Evolutionary conservation across 2,888 invertebrate species (phyloP).

Genomic region (Archips xylosteana): DNA sequence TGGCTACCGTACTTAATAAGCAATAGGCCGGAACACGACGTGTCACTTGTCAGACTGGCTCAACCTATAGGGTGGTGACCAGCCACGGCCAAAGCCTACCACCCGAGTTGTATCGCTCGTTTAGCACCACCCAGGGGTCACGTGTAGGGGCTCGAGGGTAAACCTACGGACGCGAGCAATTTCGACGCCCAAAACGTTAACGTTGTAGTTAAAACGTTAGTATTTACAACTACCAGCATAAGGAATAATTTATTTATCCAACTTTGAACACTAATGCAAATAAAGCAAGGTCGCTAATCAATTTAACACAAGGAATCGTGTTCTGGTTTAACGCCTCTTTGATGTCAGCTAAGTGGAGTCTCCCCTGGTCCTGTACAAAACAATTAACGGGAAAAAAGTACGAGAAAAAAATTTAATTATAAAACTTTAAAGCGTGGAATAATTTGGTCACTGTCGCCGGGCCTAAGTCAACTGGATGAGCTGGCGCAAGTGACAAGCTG

Average conservation of each 20-base stretch:
- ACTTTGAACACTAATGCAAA: not conserved
- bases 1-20: no score
- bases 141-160: no score
- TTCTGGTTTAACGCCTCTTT: not conserved
- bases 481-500: not conserved
- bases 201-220: no score
- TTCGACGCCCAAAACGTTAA: no score
- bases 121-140: no score
- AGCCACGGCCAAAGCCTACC: no score
- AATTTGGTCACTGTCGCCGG: conserved; percentile 38
- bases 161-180: no score
- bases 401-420: conserved; percentile 37
- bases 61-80: no score
- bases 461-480: conserved; percentile 17
- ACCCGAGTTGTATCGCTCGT: no score
- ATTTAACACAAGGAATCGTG: not conserved
- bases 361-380: conserved; percentile 27
- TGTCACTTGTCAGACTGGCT: no score
- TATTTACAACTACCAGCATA: no score
- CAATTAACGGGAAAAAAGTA: conserved; percentile 37
- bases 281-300: not conserved
- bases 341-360: conserved; percentile 5
- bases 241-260: not conserved
- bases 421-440: conserved; percentile 42
- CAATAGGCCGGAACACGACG: no score